Evolutionary conservation across 2,888 invertebrate genomes (phyloP).

Genomic region (Catocala fraxini): DNA sequence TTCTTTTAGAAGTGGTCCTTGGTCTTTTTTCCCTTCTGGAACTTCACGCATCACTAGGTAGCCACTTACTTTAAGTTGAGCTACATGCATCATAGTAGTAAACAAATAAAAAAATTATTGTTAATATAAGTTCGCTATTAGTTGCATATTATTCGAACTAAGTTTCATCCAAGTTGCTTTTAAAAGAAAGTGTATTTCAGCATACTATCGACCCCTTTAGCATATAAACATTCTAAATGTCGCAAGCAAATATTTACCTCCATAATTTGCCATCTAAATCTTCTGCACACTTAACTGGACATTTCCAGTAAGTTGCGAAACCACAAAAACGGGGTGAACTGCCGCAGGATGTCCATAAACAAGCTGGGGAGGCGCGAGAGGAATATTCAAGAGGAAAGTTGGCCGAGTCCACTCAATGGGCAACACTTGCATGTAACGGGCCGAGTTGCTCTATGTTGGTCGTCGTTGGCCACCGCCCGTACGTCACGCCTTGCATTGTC

Average conservation of each 20-base stretch:
- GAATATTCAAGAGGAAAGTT: conserved; percentile 87
- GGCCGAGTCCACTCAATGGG: conserved; percentile 69
- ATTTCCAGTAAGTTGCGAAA: conserved; percentile 73
- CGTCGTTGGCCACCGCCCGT: conserved; percentile 50
- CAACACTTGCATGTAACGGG: conserved; percentile 83
- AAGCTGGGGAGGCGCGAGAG: conserved; percentile 67
- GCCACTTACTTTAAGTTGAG: too few species aligned
- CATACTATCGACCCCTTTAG: not conserved
- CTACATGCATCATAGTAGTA: too few species aligned
- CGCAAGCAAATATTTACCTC: conserved; percentile 13
- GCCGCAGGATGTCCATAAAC: conserved; percentile 75
- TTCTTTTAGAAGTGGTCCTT: too few species aligned
- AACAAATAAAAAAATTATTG: too few species aligned
- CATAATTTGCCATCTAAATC: conserved; percentile 68
- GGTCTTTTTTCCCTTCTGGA: too few species aligned
- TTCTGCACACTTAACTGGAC: conserved; percentile 74
- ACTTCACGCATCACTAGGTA: too few species aligned
- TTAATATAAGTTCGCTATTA: too few species aligned
- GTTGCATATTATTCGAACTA: too few species aligned
- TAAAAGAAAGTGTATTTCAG: too few species aligned
- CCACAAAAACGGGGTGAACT: conserved; percentile 75
- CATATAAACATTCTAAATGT: conserved; percentile 7
- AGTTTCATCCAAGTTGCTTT: too few species aligned
- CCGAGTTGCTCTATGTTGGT: conserved; percentile 68
- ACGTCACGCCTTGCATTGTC: conserved; percentile 81